Percentiles rank a stretch among this genome's conserved stretches.
These are phyloP conservation scores for Nerophis ophidion DNA, from an alignment of 2,113 vertebrate species.

Conservation along the genomic window DNA sequence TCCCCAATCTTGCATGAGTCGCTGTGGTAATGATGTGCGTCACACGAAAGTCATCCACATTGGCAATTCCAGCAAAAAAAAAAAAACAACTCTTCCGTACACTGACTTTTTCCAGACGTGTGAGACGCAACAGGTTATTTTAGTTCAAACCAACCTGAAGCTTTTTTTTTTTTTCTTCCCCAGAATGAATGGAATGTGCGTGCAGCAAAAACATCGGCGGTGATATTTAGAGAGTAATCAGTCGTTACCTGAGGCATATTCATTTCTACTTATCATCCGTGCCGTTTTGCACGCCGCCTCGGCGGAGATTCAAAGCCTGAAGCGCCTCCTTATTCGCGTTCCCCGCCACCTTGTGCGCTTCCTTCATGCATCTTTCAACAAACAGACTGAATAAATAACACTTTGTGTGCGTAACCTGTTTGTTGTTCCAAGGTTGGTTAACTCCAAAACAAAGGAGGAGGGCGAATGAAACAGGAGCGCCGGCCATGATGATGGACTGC, in stretches of 20 bases:
- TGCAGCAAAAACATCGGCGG: conserved; percentile 33
- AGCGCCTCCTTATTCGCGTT: background rate
- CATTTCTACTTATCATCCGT: conserved; percentile 59
- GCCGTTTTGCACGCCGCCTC: conserved; percentile 44
- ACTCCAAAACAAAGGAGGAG: conserved; percentile 17
- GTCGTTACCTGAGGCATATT: conserved; percentile 54
- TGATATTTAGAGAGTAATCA: conserved; percentile 58
- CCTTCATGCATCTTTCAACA: conserved; percentile 15
- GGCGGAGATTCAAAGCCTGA: conserved; percentile 34
- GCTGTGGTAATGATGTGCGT: too few species aligned
- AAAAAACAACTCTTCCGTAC: background rate
- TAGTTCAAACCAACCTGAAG: too few species aligned
- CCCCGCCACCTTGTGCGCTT: background rate
- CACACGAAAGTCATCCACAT: too few species aligned
- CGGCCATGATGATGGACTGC: conserved; percentile 27
- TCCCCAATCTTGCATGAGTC: too few species aligned
- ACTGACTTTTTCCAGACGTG: too few species aligned
- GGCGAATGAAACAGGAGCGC: conserved; percentile 22
- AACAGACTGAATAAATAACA: conserved; percentile 34
- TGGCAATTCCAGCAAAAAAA: too few species aligned
- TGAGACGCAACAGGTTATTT: too few species aligned
- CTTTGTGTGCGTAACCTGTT: conserved; percentile 27
- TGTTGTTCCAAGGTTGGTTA: conserved; percentile 39
- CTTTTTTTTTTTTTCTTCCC: too few species aligned
- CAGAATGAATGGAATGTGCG: too few species aligned